Conservation (phyloP, 1,140 invertebrate genomes). For the Chymomyza costata region DNA sequence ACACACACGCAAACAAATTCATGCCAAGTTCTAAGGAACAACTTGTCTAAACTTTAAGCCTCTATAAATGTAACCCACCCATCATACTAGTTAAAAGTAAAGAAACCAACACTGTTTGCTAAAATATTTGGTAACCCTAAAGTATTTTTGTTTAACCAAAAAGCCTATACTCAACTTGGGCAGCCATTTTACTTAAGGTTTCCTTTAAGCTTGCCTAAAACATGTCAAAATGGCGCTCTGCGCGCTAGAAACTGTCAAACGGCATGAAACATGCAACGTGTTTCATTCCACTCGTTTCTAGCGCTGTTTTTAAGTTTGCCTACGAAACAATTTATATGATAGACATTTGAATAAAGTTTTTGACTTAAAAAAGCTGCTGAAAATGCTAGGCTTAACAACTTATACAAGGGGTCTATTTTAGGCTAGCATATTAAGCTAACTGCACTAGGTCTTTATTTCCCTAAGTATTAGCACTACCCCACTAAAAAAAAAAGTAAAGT, state of each 20-base stretch:
- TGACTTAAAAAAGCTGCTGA: constrained; percentile 18
- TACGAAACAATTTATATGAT: constrained; percentile 18
- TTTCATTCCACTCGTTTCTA: constrained; percentile 16
- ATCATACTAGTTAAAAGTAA: constrained; percentile 37
- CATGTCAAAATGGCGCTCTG: neutral
- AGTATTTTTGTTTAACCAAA: constrained; percentile 3
- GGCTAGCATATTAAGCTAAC: constrained; percentile 5
- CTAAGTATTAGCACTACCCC: too few relatives aligned
- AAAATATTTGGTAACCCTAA: constrained; percentile 19
- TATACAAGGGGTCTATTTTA: constrained; percentile 6
- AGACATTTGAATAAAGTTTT: constrained; percentile 28
- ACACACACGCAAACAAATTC: constrained; percentile 42
- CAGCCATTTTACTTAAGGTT: constrained; percentile 3
- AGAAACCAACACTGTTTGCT: constrained; percentile 20
- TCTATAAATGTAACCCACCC: constrained; percentile 67
- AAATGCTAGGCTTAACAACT: constrained; percentile 8
- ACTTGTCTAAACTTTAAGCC: constrained; percentile 28
- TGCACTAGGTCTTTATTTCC: too few relatives aligned
- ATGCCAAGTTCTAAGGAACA: constrained; percentile 40
- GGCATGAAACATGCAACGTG: constrained; percentile 23
- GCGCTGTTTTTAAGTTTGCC: constrained; percentile 34
- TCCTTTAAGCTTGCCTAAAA: constrained; percentile 7
- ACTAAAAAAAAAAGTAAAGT: too few relatives aligned
- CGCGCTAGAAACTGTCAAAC: constrained; percentile 11
- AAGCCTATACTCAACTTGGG: constrained; percentile 8